phyloP scores from a whole-genome alignment of 2,888 invertebrate species.

The Ochropleura plecta region DNA sequence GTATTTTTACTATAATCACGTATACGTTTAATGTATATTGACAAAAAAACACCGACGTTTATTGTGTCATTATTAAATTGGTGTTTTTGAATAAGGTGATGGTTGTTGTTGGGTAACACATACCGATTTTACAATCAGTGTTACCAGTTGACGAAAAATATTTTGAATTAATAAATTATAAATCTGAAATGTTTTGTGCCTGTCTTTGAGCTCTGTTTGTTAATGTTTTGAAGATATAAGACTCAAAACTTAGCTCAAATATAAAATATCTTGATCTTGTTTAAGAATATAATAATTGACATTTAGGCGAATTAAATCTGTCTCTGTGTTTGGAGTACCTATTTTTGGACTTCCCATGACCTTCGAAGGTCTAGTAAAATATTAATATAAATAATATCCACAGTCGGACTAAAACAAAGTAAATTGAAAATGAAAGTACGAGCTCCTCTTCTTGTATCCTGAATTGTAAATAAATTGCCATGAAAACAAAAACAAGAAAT shows the following conservation, averaged over 20 bases:
- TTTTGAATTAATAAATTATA: slow-evolving; percentile 10
- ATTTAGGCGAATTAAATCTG: not conserved
- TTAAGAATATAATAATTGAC: not conserved
- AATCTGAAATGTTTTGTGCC: slow-evolving; percentile 16
- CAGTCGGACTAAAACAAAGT: slow-evolving; percentile 54
- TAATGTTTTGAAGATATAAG: slow-evolving; percentile 27
- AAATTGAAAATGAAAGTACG: slow-evolving; percentile 42
- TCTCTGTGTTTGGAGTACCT: not conserved
- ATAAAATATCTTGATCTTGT: not conserved
- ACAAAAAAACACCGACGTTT: slow-evolving; percentile 1
- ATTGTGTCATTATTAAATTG: slow-evolving; percentile 4
- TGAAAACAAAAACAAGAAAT: slow-evolving; percentile 25
- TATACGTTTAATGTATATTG: not conserved
- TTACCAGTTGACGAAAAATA: slow-evolving; percentile 21
- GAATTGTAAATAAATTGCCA: slow-evolving; percentile 52
- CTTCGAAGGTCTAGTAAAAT: not conserved
- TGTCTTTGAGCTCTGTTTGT: slow-evolving; percentile 3
- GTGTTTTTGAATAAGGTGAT: slow-evolving; percentile 12
- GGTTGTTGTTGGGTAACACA: slow-evolving; percentile 21
- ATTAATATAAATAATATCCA: slow-evolving; percentile 50
- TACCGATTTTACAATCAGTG: slow-evolving; percentile 15
- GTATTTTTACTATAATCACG: slow-evolving; percentile 9
- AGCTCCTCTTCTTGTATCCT: slow-evolving; percentile 8
- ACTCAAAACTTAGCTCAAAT: slow-evolving; percentile 16
- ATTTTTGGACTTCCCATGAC: not conserved